These are phyloP conservation scores for Thamnophis elegans DNA, from an alignment of 2,797 vertebrate genomes.

Conservation along the genomic window DNA sequence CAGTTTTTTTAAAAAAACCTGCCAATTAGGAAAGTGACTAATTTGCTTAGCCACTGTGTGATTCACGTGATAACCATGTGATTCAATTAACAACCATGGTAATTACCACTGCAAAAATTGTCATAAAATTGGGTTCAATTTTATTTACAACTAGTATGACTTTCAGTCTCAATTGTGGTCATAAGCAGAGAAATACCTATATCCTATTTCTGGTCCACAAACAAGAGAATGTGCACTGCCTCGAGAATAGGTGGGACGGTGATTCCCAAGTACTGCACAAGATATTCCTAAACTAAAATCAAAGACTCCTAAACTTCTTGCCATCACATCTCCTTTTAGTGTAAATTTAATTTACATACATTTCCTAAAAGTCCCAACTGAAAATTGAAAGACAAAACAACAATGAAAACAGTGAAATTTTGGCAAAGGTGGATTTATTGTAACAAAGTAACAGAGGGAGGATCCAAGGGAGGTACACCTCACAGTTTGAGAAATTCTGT, in stretches of 20 bases:
- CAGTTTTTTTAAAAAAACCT: too few species aligned
- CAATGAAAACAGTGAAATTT: not conserved
- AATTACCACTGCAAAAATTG: not conserved
- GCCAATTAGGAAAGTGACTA: too few species aligned
- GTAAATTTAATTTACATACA: not conserved
- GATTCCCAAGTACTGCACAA: not conserved
- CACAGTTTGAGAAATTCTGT: not conserved
- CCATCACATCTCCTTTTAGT: not conserved
- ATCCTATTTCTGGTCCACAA: not conserved
- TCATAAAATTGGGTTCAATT: not conserved
- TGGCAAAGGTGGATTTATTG: not conserved
- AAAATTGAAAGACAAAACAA: not conserved
- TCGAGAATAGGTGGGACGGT: not conserved
- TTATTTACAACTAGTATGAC: not conserved
- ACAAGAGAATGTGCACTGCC: not conserved
- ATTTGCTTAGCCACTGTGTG: too few species aligned
- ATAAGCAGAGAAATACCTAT: not conserved
- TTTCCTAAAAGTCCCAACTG: not conserved
- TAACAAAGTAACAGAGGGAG: not conserved
- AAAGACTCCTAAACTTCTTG: too few species aligned
- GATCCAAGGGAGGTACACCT: not conserved
- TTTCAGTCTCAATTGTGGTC: not conserved
- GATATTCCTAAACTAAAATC: not conserved
- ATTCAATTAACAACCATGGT: not conserved
- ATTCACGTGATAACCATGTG: not conserved